These are phyloP conservation scores for Galeopterus variegatus DNA, from an alignment of 2,113 vertebrate species.

Conservation along the genomic window DNA sequence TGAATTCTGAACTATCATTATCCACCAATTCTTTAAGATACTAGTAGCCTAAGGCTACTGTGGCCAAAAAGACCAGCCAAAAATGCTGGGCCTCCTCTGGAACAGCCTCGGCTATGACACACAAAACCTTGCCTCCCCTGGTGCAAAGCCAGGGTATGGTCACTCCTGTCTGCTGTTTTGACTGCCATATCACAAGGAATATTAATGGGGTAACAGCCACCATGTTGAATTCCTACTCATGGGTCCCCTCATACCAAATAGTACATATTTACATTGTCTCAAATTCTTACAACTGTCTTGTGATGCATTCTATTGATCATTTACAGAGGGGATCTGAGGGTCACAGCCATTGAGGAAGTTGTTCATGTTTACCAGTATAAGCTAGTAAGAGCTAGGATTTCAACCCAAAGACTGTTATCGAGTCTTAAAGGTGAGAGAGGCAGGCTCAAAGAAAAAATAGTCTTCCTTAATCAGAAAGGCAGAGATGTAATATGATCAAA, in stretches of 20 bases:
- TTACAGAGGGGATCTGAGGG: neutral
- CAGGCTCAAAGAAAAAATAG: neutral
- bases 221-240: neutral
- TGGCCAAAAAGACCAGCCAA: neutral
- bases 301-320: neutral
- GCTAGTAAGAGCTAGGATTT: neutral
- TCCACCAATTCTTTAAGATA: neutral
- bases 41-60: neutral
- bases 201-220: neutral
- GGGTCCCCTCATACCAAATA: neutral
- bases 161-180: neutral
- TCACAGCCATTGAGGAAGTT: neutral
- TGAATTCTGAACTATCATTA: neutral
- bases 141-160: neutral
- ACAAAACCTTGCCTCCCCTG: neutral
- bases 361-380: neutral
- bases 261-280: neutral
- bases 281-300: neutral
- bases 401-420: neutral
- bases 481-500: neutral
- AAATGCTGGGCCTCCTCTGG: neutral
- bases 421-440: neutral
- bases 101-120: neutral
- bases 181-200: neutral
- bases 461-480: neutral